Percentiles rank a stretch among this genome's conserved stretches.
These are phyloP conservation scores for Rallus crepitans DNA, from an alignment of 2,797 vertebrate species.

Conservation along the genomic window DNA sequence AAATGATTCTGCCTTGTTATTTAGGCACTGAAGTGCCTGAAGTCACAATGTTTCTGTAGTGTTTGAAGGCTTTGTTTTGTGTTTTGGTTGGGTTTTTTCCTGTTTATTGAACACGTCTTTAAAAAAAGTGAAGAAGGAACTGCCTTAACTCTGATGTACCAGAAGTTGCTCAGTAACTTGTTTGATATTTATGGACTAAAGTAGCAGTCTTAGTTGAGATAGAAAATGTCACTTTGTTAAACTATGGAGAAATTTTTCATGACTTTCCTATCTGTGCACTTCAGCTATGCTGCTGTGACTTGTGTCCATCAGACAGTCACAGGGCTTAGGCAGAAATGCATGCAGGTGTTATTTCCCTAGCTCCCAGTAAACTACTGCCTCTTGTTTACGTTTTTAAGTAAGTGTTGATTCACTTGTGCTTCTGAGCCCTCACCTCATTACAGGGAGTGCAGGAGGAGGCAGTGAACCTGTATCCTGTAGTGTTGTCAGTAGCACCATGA, in stretches of 20 bases:
- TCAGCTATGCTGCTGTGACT: not conserved
- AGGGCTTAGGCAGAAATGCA: not conserved
- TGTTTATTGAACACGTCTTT: not conserved
- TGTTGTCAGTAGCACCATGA: not conserved
- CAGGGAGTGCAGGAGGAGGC: not conserved
- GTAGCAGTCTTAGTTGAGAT: not conserved
- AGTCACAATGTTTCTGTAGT: not conserved
- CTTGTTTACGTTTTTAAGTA: not conserved
- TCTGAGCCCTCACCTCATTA: accelerated
- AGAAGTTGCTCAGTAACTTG: not conserved
- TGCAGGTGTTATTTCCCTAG: not conserved
- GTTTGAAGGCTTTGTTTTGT: not conserved
- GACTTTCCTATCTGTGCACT: not conserved
- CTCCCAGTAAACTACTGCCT: not conserved
- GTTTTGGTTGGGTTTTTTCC: not conserved
- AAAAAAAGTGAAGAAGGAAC: not conserved
- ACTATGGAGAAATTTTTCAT: not conserved
- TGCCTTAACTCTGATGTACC: not conserved
- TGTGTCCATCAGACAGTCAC: not conserved
- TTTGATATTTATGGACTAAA: not conserved
- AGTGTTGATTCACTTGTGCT: accelerated
- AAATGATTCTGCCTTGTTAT: not conserved
- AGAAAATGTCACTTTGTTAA: not conserved
- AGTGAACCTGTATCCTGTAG: not conserved
- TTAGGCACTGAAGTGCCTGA: not conserved